These are phyloP conservation scores for Amblyjoppa proteus DNA, from an alignment of 2,888 invertebrate species.

Conservation along the genomic window DNA sequence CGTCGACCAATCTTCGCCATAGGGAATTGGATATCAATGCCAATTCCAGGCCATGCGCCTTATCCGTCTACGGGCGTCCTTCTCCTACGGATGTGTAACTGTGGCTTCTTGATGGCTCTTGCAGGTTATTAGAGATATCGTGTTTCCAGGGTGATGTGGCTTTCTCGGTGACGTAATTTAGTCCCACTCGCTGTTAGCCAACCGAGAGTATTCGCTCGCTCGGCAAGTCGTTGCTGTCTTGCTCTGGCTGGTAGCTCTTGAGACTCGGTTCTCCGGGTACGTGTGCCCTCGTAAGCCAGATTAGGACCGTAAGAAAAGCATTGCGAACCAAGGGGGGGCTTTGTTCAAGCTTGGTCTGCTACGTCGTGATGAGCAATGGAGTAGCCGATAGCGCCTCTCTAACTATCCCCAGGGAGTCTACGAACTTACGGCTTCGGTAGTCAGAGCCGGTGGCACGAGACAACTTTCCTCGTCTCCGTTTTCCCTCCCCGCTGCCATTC, in stretches of 20 bases:
- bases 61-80: not conserved
- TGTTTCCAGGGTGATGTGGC: slow-evolving; percentile 69
- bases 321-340: slow-evolving; percentile 76
- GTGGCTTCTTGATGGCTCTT: slow-evolving; percentile 54
- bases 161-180: slow-evolving; percentile 74
- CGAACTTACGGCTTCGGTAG: slow-evolving; percentile 62
- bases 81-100: not conserved
- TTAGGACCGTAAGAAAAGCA: slow-evolving; percentile 81
- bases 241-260: slow-evolving; percentile 25
- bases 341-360: slow-evolving; percentile 77
- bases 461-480: slow-evolving; percentile 58
- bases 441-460: slow-evolving; percentile 32
- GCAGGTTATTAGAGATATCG: slow-evolving; percentile 74
- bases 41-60: not conserved
- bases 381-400: slow-evolving; percentile 79
- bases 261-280: slow-evolving; percentile 45
- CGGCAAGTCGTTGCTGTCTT: slow-evolving; percentile 44
- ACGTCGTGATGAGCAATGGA: slow-evolving; percentile 80
- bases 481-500: slow-evolving; percentile 50
- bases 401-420: slow-evolving; percentile 76
- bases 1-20: not conserved
- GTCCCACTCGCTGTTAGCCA: slow-evolving; percentile 57
- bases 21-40: slow-evolving; percentile 8
- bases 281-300: slow-evolving; percentile 74
- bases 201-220: slow-evolving; percentile 41